Evolutionary conservation across 2,888 invertebrate species (phyloP), one percentile per base, ranked within the genome.

Genomic region (Therioaphis trifolii): DNA sequence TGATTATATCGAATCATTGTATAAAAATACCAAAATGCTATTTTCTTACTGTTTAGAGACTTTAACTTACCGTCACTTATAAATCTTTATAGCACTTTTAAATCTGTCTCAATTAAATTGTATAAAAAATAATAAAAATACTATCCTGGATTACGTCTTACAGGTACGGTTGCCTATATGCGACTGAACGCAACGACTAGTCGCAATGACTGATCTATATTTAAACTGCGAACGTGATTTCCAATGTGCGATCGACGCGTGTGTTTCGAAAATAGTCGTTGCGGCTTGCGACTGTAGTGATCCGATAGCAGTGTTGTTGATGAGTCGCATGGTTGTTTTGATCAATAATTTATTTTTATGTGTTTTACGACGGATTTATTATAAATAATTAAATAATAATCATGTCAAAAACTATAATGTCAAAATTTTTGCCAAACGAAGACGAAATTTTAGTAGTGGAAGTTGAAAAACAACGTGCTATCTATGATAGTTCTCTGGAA

Each of bases 61-160:
- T 69, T 69, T 24, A 43, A 69, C 14, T 4, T 69, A 69, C 69
- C 71, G 5, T 46, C 24, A 24, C n/a, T n/a, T n/a, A 27, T 27
- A 63, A 63, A 27, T 27, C 14, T 63, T 63, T 29, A 27, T 63
- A 27, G 63, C 63, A 27, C 15, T 27, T 24, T 24, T 71, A 71
- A 71, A 71, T 27, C 4, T 71, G n/a, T 46, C 46, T 46, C 27
- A 71, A 46, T 46, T 71, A 46, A 71, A 71, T 71, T 46, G 18
- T 46, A 46, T 71, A 18, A 71, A 71, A 71, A 43, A 71, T 18
- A 71, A n/a, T 46, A 14, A 24, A 71, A 49, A 71, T 7, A 71
- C 46, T 24, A 71, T 71, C 15, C 24, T 71, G 1, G 71, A 71
- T 71, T 71, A 71, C 12, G 24, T 71, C 24, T 71, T 71, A 46